phyloP scores from a whole-genome alignment of 1,140 invertebrate species.

The Pogonomyrmex barbatus region DNA sequence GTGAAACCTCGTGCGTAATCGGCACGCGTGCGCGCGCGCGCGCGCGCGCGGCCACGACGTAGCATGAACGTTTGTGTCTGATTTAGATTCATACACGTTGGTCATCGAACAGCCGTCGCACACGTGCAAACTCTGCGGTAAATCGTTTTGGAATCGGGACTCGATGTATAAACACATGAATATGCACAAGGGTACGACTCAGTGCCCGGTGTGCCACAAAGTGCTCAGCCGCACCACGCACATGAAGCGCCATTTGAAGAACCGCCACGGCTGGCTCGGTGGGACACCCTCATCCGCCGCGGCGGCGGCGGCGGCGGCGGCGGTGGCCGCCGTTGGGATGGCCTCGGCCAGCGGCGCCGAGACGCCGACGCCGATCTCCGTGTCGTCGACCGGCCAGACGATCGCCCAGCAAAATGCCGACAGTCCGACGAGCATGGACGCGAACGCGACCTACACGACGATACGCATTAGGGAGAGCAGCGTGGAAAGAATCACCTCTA shows the following conservation, averaged over 20 bases:
- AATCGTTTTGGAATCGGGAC: slow-evolving; percentile 86
- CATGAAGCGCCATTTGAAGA: slow-evolving; percentile 86
- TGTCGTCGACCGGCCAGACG: slow-evolving; percentile 70
- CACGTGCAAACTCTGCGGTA: slow-evolving; percentile 86
- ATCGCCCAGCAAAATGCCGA: slow-evolving; percentile 72
- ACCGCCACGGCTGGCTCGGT: slow-evolving; percentile 85
- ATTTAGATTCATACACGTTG: slow-evolving; percentile 86
- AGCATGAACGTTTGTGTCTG: slow-evolving; percentile 83
- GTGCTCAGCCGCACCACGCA: slow-evolving; percentile 86
- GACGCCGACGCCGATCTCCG: slow-evolving; percentile 64
- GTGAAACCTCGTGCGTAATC: neutral
- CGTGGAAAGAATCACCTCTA: slow-evolving; percentile 86
- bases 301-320: slow-evolving; percentile 17
- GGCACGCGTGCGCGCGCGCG: neutral
- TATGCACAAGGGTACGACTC: slow-evolving; percentile 86
- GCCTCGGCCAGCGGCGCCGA: slow-evolving; percentile 77
- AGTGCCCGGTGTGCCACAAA: slow-evolving; percentile 86
- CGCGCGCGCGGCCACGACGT: slow-evolving; percentile 46
- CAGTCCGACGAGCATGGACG: slow-evolving; percentile 71
- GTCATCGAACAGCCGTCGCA: slow-evolving; percentile 86
- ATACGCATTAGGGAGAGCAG: slow-evolving; percentile 85
- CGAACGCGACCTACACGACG: slow-evolving; percentile 82
- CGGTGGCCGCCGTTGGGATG: neutral
- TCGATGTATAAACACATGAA: slow-evolving; percentile 87
- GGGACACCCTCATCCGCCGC: slow-evolving; percentile 71